Evolutionary conservation across 2,888 invertebrate genomes (phyloP), one percentile per base, ranked within the genome.

Genomic region (Raillietiella orientalis): DNA sequence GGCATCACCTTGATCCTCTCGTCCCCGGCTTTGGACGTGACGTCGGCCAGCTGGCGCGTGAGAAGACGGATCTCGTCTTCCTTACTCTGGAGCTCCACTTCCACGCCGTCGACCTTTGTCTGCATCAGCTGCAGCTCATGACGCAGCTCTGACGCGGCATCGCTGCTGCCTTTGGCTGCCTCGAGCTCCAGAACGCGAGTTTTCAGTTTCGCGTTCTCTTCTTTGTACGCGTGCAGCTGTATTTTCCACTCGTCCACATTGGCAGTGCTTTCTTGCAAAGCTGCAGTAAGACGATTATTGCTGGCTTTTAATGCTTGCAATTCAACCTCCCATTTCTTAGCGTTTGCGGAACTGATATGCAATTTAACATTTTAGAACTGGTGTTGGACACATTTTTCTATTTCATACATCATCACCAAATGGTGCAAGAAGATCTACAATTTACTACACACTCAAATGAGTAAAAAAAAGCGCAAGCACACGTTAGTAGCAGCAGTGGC

Each of bases 211-310:
- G 69, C 64, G 45, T 79, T 79, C 46, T 79, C 77, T 46, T 79
- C 77, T 45, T 77, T 64, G 36, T 51, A 49, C 10, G 43, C 41
- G 38, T 84, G 84, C 37, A 90, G 56, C 46, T 90, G 87, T 33
- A 82, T 61, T 47, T 90, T 90, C 90, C 90, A 90, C 49, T 90
- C 87, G 43, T 90, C 90, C 15, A 90, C 90, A 47, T 90, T 90
- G 30, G 87, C 75, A 16, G 87, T 87, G 41, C 79, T 82, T 39
- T 70, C 69, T 49, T 90, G 87, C 29, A 90, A 56, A 11, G 90
- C 87, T 38, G 79, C 77, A 4, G 90, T 90, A 40, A 93, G 55
- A 34, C 87, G 62, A 17, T 75, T 64, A 47, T 90, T 93, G 52
- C 87, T 90, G 43, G 74, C 84, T 54, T 90, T 90, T 35, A 93